Base-by-base conservation (phyloP, 2,888 invertebrate species). In the Epinotia ramella region DNA sequence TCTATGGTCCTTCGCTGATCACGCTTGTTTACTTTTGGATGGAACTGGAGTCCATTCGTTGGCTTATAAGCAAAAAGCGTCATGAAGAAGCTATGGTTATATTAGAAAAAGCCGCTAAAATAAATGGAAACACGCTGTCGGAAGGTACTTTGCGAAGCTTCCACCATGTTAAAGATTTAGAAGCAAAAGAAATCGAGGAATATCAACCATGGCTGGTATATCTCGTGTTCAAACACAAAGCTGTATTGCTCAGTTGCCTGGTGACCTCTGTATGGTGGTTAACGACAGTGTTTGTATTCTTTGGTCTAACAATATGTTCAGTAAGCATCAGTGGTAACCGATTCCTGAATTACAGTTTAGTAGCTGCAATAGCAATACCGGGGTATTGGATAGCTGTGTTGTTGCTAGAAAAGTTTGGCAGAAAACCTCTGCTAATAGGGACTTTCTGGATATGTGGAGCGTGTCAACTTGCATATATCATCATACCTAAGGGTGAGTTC, bases 31-130 rank as follows among this genome's bases (percentile, higher is more conserved):
- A 96, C 80, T 93, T 95, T 72, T 95, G 96, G 95, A 80, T 96
- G 13, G 86, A 95, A 49, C 96, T 96, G 0, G 96, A 96, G 87
- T 96, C 96, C 46, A 91, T 96, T 20, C 91, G 96, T 79, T 97
- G 97, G 97, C 89, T 96, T 24, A 83, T 96, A n/a, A 95, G 95
- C 95, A n/a, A 95, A 95, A 95, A 95, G 12, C 91, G 94, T 79
- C 89, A 92, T 72, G 92, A 95, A 16, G 93, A 95, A 78, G 96
- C 96, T 0, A 94, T 95, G 79, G 84, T 83, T 12, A 94, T 96
- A 24, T 86, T 96, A 53, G 88, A 88, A 9, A 93, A 88, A 78
- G 95, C 96, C n/a, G 95, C 96, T 0, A 87, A 86, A 78, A 87
- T 95, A 0, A 96, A 96, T 78, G 93, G 92, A 46, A 87, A 91